Evolutionary conservation across 2,113 vertebrate species (phyloP).

Genomic region (Montifringilla adamsi): DNA sequence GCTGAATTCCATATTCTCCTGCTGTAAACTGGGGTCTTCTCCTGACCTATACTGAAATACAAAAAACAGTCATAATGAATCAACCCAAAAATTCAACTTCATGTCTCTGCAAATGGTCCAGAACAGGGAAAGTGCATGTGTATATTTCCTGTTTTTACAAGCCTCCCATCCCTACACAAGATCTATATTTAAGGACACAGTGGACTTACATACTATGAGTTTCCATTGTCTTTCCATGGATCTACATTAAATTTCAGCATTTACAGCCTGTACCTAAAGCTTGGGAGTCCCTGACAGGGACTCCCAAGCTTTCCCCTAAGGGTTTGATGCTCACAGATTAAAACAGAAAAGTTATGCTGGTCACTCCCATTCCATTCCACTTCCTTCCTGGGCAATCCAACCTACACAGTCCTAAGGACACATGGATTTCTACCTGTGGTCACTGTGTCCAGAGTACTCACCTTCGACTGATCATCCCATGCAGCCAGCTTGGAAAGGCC

Average conservation of each 20-base stretch:
- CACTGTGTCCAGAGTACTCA: background rate
- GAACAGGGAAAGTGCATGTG: background rate
- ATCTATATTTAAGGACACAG: background rate
- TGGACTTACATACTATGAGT: background rate
- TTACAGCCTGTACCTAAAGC: background rate
- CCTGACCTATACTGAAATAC: background rate
- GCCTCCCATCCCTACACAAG: background rate
- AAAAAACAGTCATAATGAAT: background rate
- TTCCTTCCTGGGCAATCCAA: background rate
- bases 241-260: background rate
- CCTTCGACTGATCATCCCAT: conserved; percentile 79
- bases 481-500: conserved; percentile 76
- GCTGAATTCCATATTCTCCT: background rate
- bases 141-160: background rate
- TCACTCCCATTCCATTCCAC: background rate
- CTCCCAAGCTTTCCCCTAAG: background rate
- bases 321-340: background rate
- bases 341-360: background rate
- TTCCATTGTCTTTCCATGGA: background rate
- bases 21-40: background rate
- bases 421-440: background rate
- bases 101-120: background rate
- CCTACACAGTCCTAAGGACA: background rate
- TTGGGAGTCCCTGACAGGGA: background rate
- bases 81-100: background rate